A percentile compares a stretch with the other conserved stretches of the same genome.
Conservation (phyloP, 2,888 invertebrate species). For the Endotricha flammealis region DNA sequence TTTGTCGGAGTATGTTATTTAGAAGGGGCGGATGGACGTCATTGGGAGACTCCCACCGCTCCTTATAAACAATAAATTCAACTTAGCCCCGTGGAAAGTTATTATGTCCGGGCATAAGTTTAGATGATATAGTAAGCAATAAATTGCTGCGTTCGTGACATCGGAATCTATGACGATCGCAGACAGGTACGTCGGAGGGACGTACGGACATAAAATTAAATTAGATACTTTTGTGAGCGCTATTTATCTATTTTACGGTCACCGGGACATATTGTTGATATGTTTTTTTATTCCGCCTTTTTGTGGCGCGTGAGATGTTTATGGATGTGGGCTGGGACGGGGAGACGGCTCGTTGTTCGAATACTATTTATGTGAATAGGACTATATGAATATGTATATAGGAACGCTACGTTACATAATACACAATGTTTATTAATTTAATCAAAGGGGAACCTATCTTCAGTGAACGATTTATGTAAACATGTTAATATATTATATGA, state of each 20-base stretch:
- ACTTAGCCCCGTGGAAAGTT: conserved; percentile 48
- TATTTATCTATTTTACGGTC: conserved; percentile 47
- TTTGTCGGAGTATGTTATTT: conserved; percentile 23
- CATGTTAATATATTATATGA: too few relatives aligned
- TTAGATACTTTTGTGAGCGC: conserved; percentile 46
- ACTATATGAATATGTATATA: too few relatives aligned
- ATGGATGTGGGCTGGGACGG: conserved; percentile 13
- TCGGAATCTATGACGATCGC: conserved; percentile 55
- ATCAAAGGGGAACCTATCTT: too few relatives aligned
- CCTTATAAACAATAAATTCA: conserved; percentile 51
- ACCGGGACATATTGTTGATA: conserved; percentile 35
- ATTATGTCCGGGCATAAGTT: conserved; percentile 49
- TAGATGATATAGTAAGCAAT: conserved; percentile 60
- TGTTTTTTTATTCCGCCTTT: conserved; percentile 31
- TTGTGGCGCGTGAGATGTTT: conserved; percentile 22
- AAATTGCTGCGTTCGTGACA: conserved; percentile 52
- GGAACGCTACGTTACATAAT: too few relatives aligned
- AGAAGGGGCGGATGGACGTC: conserved; percentile 20
- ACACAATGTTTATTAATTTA: too few relatives aligned
- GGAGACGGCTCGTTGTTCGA: too few relatives aligned
- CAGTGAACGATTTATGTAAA: too few relatives aligned
- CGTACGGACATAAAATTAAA: conserved; percentile 47
- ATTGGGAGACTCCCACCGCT: conserved; percentile 23
- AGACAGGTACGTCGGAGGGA: conserved; percentile 46
- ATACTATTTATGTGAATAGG: too few relatives aligned